A percentile compares a stretch with the other conserved stretches of the same genome.
Conservation (phyloP, 2,888 invertebrate species). For the Euclidia mi region DNA sequence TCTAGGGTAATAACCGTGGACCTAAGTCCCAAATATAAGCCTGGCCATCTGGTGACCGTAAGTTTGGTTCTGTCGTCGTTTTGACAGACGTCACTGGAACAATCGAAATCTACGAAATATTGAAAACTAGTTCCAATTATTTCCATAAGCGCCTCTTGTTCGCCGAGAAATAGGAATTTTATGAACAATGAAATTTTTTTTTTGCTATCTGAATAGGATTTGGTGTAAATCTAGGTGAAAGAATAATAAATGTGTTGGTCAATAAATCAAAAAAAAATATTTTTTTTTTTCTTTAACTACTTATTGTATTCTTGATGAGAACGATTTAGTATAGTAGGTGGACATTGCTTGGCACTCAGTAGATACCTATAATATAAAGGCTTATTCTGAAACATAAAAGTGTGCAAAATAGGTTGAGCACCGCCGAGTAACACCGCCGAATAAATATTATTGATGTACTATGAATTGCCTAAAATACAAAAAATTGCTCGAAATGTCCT, state of each 20-base stretch:
- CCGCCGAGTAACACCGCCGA: too few relatives aligned
- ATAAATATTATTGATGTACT: too few relatives aligned
- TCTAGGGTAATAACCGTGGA: neutral
- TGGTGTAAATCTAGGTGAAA: neutral
- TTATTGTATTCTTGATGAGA: too few relatives aligned
- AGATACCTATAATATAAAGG: too few relatives aligned
- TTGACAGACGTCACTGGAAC: slow-evolving; percentile 74
- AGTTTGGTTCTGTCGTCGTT: slow-evolving; percentile 60
- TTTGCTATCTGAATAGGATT: slow-evolving; percentile 10
- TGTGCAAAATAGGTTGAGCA: too few relatives aligned
- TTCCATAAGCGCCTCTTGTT: slow-evolving; percentile 53
- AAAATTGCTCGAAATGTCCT: too few relatives aligned
- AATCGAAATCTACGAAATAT: slow-evolving; percentile 73
- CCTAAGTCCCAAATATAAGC: slow-evolving; percentile 17
- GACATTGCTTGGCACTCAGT: too few relatives aligned
- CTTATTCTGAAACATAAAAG: too few relatives aligned
- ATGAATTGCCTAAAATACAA: too few relatives aligned
- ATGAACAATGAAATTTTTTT: slow-evolving; percentile 19
- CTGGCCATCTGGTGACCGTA: slow-evolving; percentile 22
- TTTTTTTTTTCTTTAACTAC: too few relatives aligned
- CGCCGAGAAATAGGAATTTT: slow-evolving; percentile 41
- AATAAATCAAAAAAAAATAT: neutral
- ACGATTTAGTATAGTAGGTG: too few relatives aligned
- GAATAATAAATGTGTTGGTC: neutral
- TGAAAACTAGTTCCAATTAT: slow-evolving; percentile 61